Evolutionary conservation across 2,888 invertebrate species (phyloP).

Genomic region (Labia minor): DNA sequence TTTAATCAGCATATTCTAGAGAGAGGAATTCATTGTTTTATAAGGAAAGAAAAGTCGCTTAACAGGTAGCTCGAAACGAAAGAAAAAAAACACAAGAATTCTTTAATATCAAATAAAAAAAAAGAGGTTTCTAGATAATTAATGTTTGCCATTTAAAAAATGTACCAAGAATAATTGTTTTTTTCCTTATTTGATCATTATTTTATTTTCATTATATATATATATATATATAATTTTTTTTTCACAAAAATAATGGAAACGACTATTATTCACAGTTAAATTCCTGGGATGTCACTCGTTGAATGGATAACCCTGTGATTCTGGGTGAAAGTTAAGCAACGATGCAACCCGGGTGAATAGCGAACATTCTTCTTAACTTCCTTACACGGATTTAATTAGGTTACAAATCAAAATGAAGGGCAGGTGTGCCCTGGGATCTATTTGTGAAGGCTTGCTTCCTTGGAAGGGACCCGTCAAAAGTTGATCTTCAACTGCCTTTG

Average conservation of each 20-base stretch:
- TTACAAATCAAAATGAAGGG: slow-evolving; percentile 7
- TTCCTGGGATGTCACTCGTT: background rate
- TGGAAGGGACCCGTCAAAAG: background rate
- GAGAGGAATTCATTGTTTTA: too few species aligned
- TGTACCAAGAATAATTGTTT: slow-evolving; percentile 3
- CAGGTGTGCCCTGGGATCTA: background rate
- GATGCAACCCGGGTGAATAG: background rate
- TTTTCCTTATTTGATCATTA: background rate
- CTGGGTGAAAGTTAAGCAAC: background rate
- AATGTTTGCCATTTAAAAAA: slow-evolving; percentile 3
- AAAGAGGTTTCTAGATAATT: background rate
- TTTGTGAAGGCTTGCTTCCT: background rate
- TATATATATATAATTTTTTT: too few species aligned
- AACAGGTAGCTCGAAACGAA: background rate
- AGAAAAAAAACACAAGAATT: background rate
- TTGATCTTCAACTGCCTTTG: background rate
- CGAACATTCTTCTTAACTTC: background rate
- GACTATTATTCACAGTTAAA: background rate
- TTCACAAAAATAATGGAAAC: background rate
- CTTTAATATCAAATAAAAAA: background rate
- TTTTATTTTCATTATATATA: background rate
- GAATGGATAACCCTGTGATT: background rate
- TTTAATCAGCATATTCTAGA: too few species aligned
- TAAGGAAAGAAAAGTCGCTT: background rate
- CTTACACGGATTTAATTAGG: background rate